Evolutionary conservation across 2,888 invertebrate genomes (phyloP), one percentile per base, ranked within the genome.

Genomic region (Mesochorus sp.): DNA sequence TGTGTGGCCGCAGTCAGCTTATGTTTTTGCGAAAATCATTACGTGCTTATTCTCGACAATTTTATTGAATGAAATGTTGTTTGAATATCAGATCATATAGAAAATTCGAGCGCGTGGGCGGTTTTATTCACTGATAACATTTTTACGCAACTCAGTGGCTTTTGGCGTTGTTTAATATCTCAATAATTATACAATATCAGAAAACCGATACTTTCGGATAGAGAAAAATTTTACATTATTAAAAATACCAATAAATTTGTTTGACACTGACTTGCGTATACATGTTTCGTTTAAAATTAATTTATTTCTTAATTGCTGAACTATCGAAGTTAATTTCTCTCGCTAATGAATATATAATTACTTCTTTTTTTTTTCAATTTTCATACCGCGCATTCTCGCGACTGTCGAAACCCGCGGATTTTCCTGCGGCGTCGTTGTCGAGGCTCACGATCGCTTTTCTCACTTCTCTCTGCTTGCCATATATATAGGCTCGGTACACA

Each of bases 21-120:
- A 51, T 49, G 10, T 51, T 39, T 31, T 17, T 31, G 19, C 51
- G 21, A 12, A 47, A 28, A 24, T 24, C 34, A 49, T 17, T 26
- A 24, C 39, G 42, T 34, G 19, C 6, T 39, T 28, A n/a, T 59
- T 57, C 51, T 53, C 37, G 42, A 51, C 59, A 66, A 66, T 49
- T 61, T 76, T 64, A 72, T 67, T 61, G 67, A 77, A 72, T 53
- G 67, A 61, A 72, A 67, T 62, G 67, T 70, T 44, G 24, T 55
- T 61, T 31, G 14, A 57, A 34, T 49, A 12, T 49, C 55, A 34
- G 37, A 31, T 17, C 12, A 17, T 17, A 31, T 12, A 37, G 24
- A 44, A 59, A 21, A 28, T 8, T 51, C 37, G 31, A 42, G 57
- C 24, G 57, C 21, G 47, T 61, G 39, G 59, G 5, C 39, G 49